Conservation (phyloP, 2,797 vertebrate genomes). For the Microctenopoma steveboyesi region DNA sequence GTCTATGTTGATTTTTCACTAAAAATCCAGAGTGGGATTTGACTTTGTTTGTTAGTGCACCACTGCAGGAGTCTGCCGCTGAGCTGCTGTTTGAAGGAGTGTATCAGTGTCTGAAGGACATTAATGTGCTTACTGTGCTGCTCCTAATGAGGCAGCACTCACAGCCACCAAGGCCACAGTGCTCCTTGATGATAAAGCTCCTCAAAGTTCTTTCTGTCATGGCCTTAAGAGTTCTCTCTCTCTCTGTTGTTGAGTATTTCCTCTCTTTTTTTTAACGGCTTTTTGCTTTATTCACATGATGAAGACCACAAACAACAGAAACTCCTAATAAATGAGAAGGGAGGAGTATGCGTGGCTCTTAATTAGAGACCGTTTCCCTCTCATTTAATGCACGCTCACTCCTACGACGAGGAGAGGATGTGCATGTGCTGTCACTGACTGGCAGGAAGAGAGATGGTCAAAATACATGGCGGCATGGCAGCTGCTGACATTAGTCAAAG, state of each 20-base stretch:
- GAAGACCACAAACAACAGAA: slow-evolving; percentile 25
- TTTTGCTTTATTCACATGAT: slow-evolving; percentile 25
- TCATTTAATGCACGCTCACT: slow-evolving; percentile 10
- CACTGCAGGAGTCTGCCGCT: slow-evolving; percentile 18
- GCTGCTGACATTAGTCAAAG: slow-evolving; percentile 58
- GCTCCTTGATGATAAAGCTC: slow-evolving; percentile 54
- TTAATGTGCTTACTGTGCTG: slow-evolving; percentile 52
- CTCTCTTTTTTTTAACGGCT: slow-evolving; percentile 2
- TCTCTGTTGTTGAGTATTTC: not conserved
- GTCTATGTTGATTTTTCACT: slow-evolving; percentile 10
- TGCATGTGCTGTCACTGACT: slow-evolving; percentile 19
- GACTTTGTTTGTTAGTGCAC: slow-evolving; percentile 16
- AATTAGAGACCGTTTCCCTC: slow-evolving; percentile 7
- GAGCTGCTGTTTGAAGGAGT: slow-evolving; percentile 28
- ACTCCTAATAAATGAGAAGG: slow-evolving; percentile 28
- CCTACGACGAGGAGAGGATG: slow-evolving; percentile 9
- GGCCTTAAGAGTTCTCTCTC: slow-evolving; percentile 13
- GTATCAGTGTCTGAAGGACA: slow-evolving; percentile 59
- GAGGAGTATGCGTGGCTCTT: slow-evolving; percentile 3
- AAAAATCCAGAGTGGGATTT: slow-evolving; percentile 19
- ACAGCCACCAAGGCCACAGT: slow-evolving; percentile 44
- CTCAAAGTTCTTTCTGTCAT: slow-evolving; percentile 36
- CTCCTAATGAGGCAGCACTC: slow-evolving; percentile 62
- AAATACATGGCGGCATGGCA: slow-evolving; percentile 23
- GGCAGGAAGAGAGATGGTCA: slow-evolving; percentile 47